phyloP scores from a whole-genome alignment of 2,113 vertebrate species.

The Typhlomys cinereus region DNA sequence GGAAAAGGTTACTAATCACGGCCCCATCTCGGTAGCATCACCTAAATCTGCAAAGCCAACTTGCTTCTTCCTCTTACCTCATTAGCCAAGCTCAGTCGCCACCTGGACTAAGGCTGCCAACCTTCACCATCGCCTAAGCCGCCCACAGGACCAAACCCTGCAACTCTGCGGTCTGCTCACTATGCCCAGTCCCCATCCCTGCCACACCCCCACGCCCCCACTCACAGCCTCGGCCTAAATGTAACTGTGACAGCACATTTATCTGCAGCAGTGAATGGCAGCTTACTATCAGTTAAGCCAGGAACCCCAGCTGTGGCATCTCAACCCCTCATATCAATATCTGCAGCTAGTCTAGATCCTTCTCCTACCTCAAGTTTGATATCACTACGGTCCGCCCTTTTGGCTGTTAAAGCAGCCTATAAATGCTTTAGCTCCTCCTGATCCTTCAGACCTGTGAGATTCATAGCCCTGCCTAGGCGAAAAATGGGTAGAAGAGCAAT shows the following conservation, averaged over 20 bases:
- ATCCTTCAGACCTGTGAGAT: not conserved
- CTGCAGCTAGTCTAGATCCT: not conserved
- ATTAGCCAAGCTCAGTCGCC: not conserved
- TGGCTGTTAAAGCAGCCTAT: not conserved
- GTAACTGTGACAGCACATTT: not conserved
- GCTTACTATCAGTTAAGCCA: accelerated
- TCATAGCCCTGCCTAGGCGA: not conserved
- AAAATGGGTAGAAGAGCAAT: not conserved
- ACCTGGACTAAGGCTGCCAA: conserved; percentile 1
- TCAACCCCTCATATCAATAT: not conserved
- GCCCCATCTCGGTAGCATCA: conserved; percentile 54
- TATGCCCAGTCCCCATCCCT: no score
- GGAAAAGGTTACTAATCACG: conserved; percentile 75
- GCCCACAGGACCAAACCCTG: not conserved
- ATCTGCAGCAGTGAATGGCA: not conserved
- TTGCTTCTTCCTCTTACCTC: conserved; percentile 67
- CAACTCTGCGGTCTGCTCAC: not conserved
- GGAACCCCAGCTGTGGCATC: not conserved
- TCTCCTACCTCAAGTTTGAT: not conserved
- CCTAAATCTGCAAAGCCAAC: conserved; percentile 60
- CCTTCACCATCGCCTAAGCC: not conserved
- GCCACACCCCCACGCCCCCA: not conserved
- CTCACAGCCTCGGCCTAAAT: not conserved
- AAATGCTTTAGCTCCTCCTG: not conserved
- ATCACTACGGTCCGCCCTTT: not conserved